Conservation (phyloP, 2,797 vertebrate species). For the Brotula barbata region DNA sequence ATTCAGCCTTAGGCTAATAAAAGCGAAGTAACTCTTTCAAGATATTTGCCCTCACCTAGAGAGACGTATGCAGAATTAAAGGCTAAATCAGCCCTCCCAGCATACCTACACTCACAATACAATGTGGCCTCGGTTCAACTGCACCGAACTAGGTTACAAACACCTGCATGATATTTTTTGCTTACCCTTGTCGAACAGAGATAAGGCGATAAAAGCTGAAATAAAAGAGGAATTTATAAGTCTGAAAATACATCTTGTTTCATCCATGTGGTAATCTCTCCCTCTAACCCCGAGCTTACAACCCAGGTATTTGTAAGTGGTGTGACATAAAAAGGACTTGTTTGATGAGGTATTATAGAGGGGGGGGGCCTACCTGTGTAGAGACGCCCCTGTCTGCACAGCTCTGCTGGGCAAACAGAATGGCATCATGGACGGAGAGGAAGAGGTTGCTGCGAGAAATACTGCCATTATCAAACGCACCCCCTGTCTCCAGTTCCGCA, state of each 20-base stretch:
- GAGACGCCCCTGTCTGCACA: constrained; percentile 29
- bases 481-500: constrained; percentile 85
- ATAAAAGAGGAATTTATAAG: constrained; percentile 36
- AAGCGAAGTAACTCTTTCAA: too few relatives aligned
- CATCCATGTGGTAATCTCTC: constrained; percentile 23
- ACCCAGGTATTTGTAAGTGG: constrained; percentile 26
- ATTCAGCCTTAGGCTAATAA: too few relatives aligned
- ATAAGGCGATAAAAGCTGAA: constrained; percentile 43
- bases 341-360: constrained; percentile 36
- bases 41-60: too few relatives aligned
- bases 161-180: constrained; percentile 35
- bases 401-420: constrained; percentile 83
- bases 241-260: constrained; percentile 14
- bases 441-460: constrained; percentile 83
- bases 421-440: constrained; percentile 87
- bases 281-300: constrained; percentile 7
- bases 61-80: background rate
- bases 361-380: constrained; percentile 49
- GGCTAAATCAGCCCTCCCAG: constrained; percentile 11
- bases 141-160: constrained; percentile 8
- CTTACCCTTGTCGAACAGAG: constrained; percentile 44
- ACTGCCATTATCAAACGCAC: constrained; percentile 86
- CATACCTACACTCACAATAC: background rate
- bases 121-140: constrained; percentile 36
- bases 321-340: constrained; percentile 30